A percentile compares a stretch with the other conserved stretches of the same genome.
These are phyloP conservation scores for Anabacerthia variegaticeps DNA, from an alignment of 2,797 vertebrate species.

Conservation along the genomic window DNA sequence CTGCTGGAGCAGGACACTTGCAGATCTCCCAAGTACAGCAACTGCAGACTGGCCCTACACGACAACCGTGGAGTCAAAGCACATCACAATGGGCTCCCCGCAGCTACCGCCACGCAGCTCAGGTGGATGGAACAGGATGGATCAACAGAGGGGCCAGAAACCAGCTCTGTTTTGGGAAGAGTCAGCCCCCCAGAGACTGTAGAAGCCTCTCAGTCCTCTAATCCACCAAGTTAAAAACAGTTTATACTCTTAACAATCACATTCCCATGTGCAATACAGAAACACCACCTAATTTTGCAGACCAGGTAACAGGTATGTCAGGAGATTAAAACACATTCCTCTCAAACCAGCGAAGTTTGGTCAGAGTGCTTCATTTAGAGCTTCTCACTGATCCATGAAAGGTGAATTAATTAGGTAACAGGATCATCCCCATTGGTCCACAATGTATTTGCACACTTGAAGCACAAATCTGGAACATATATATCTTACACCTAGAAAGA, in stretches of 20 bases:
- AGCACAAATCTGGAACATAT: not conserved
- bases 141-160: not conserved
- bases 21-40: not conserved
- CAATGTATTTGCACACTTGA: not conserved
- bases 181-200: not conserved
- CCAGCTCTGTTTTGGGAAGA: not conserved
- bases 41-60: accelerated
- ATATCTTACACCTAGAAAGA: not conserved
- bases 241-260: not conserved
- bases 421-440: not conserved
- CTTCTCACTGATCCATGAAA: not conserved
- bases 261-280: not conserved
- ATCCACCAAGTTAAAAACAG: not conserved
- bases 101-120: not conserved
- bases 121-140: not conserved
- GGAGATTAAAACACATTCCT: not conserved
- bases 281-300: not conserved
- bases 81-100: not conserved
- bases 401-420: not conserved
- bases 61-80: not conserved
- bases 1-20: not conserved
- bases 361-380: not conserved
- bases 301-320: not conserved
- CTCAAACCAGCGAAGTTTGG: not conserved
- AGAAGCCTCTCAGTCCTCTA: not conserved